Percentiles rank a stretch among this genome's conserved stretches.
Evolutionary conservation across 2,797 vertebrate genomes (phyloP).

Genomic region (Bradypodion ventrale): DNA sequence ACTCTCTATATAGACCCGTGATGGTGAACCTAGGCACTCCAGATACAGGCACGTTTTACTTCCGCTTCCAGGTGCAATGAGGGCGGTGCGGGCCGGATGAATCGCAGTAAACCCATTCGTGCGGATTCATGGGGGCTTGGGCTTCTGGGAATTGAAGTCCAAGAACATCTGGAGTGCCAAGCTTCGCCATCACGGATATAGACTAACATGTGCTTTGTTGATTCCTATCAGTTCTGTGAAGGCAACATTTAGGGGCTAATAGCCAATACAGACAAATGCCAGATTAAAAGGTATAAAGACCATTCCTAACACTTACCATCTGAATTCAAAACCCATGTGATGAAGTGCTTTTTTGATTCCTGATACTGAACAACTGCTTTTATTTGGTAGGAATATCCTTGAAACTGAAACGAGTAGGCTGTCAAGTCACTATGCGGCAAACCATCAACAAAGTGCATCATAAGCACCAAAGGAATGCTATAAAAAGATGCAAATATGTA

Average conservation of each 20-base stretch:
- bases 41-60: too few species aligned
- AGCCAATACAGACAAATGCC: background rate
- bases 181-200: too few species aligned
- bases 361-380: constrained; percentile 85
- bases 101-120: too few species aligned
- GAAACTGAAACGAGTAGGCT: constrained; percentile 82
- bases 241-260: background rate
- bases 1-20: background rate
- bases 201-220: background rate
- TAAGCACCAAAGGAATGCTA: constrained; percentile 85
- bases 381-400: constrained; percentile 77
- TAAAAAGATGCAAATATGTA: constrained; percentile 48
- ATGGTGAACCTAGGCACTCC: too few species aligned
- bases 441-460: constrained; percentile 90
- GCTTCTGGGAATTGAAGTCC: too few species aligned
- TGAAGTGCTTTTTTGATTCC: constrained; percentile 82
- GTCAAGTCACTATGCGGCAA: constrained; percentile 81
- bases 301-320: constrained; percentile 79
- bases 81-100: too few species aligned
- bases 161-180: too few species aligned
- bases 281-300: background rate
- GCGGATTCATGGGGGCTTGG: too few species aligned
- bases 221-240: background rate
- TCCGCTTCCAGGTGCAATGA: too few species aligned
- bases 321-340: constrained; percentile 83